phyloP scores from a whole-genome alignment of 2,888 invertebrate genomes.

The Euclidia mi region DNA sequence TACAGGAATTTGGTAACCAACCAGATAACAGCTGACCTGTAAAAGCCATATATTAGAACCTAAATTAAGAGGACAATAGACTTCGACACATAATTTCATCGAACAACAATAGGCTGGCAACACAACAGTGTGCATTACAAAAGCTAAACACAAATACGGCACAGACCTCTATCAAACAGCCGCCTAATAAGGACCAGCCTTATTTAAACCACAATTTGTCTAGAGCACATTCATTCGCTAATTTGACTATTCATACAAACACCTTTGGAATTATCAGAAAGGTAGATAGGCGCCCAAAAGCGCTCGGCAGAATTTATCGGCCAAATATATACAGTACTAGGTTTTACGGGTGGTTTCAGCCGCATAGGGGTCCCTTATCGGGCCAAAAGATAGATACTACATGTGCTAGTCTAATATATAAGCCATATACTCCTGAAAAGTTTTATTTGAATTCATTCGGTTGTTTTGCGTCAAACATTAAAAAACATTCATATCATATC shows the following conservation, averaged over 20 bases:
- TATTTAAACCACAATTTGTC: constrained; percentile 50
- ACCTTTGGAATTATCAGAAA: constrained; percentile 38
- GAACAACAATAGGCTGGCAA: constrained; percentile 29
- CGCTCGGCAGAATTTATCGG: neutral
- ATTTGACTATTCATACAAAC: constrained; percentile 40
- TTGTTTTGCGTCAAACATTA: no score
- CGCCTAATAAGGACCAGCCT: constrained; percentile 40
- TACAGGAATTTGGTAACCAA: constrained; percentile 2
- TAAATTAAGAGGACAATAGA: constrained; percentile 31
- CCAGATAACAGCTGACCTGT: neutral
- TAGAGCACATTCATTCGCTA: constrained; percentile 38
- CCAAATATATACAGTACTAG: constrained; percentile 16
- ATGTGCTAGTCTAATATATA: no score
- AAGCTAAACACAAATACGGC: constrained; percentile 35
- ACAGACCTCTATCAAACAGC: constrained; percentile 30
- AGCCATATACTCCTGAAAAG: no score
- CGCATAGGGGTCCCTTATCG: no score
- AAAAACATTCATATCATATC: no score
- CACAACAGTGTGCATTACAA: constrained; percentile 30
- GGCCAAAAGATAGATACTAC: no score
- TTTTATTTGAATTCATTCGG: no score
- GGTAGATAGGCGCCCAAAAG: neutral
- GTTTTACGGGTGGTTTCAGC: no score
- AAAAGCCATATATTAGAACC: constrained; percentile 11
- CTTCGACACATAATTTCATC: constrained; percentile 20